Evolutionary conservation across 2,888 invertebrate genomes (phyloP), one percentile per base, ranked within the genome.

Genomic region (Halocaridina rubra): DNA sequence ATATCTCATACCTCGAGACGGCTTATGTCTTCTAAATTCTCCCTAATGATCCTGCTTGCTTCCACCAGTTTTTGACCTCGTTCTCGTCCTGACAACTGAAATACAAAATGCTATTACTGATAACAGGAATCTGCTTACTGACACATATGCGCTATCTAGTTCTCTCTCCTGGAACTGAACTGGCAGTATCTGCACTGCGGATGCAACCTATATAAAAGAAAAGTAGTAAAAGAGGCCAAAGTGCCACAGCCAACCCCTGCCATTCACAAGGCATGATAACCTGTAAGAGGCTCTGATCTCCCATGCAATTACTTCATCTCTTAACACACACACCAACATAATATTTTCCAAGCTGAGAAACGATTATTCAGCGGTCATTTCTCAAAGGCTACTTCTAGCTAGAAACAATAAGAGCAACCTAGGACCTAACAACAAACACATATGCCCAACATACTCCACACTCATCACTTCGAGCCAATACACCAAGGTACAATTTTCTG

Each of bases 41-140:
- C 89, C 90, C 91, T 90, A 71, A 92, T 90, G n/a, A 91, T 89
- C 3, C 89, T 86, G 3, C 91, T 91, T 76, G 91, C 91, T 80
- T 89, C 89, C 69, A 89, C 89, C 46, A 93, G 89, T 29, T 92
- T 89, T 79, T 90, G 90, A 7, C 92, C 92, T 81, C 92, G 89
- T 87, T 92, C 91, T 64, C 90, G 90, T 29, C 91, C 91, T 5
- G 91, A 89, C 33, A 90, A 86, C 85, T 89, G 87, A 7, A 91
- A 90, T 10, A 74, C 8, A 67, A 69, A 78, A 39, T 39, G 1
- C 10, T 33, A 80, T 32, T 67, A 46, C n/a, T 39, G 4, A 32
- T 7, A 8, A 19, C 13, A 76, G 22, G n/a, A 61, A n/a, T 84
- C 2, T 29, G 7, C 19, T 30, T n/a, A 71, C 22, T n/a, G 13